These are phyloP conservation scores for Bucco capensis DNA, from an alignment of 2,113 vertebrate genomes.

Conservation along the genomic window DNA sequence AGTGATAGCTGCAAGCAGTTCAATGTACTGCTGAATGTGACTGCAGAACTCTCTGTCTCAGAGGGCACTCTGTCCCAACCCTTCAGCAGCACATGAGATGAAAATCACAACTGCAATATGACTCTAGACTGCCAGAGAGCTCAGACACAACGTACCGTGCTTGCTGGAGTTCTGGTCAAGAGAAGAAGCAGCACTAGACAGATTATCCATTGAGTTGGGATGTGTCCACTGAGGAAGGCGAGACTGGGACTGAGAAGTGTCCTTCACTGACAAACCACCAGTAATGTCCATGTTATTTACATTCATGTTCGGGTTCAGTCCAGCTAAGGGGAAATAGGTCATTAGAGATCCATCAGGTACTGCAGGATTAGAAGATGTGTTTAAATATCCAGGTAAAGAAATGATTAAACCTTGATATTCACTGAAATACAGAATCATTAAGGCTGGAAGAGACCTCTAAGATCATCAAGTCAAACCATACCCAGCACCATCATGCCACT, in stretches of 20 bases:
- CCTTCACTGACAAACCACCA: constrained; percentile 90
- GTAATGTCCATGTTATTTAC: constrained; percentile 94
- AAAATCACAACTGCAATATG: background rate
- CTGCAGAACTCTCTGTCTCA: background rate
- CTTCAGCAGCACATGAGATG: background rate
- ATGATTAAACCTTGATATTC: background rate
- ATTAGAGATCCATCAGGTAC: background rate
- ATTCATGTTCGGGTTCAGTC: constrained; percentile 95
- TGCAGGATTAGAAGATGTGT: background rate
- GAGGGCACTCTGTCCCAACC: background rate
- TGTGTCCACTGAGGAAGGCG: constrained; percentile 99
- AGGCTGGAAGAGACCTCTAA: too few relatives aligned
- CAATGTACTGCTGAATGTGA: background rate
- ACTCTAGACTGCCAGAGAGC: background rate
- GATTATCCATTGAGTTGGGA: constrained; percentile 91
- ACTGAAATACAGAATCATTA: too few relatives aligned
- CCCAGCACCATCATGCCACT: too few relatives aligned
- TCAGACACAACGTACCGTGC: constrained; percentile 74
- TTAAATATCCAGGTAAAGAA: background rate
- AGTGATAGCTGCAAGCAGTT: background rate
- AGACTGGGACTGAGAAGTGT: constrained; percentile 93
- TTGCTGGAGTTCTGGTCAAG: constrained; percentile 95
- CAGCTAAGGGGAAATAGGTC: constrained; percentile 74
- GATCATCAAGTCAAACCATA: too few relatives aligned
- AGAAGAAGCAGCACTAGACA: constrained; percentile 87